These are phyloP conservation scores for Heliocidaris tuberculata DNA, from an alignment of 35 echinoderm and acorn worm genomes.

Conservation along the genomic window DNA sequence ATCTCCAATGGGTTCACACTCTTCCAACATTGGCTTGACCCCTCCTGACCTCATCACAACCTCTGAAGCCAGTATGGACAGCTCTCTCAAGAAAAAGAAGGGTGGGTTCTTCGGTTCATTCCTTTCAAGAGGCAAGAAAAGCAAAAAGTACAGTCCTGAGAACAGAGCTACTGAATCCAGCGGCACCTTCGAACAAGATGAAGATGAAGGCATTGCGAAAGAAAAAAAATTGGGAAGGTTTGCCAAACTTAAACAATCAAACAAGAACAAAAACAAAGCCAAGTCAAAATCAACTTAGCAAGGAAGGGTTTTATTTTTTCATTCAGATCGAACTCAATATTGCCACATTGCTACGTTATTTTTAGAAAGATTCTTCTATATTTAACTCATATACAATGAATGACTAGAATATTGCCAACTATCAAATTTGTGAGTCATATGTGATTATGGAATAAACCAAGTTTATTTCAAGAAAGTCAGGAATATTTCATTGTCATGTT, in stretches of 20 bases:
- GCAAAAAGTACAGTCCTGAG: neutral
- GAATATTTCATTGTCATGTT: no score
- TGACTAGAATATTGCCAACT: no score
- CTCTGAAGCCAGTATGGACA: slow-evolving; percentile 31
- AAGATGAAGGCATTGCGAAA: neutral
- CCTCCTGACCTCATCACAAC: neutral
- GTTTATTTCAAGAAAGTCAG: no score
- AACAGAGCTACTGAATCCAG: neutral
- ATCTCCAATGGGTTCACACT: neutral
- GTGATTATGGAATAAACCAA: no score
- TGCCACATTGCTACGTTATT: neutral
- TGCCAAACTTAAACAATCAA: neutral
- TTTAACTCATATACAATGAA: no score
- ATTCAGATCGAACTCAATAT: neutral
- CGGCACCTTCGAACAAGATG: neutral
- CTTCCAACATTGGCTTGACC: neutral
- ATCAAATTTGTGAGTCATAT: no score
- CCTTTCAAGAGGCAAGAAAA: neutral
- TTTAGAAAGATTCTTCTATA: no score
- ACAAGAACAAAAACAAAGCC: neutral
- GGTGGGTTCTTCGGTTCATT: slow-evolving; percentile 29
- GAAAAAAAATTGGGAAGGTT: neutral
- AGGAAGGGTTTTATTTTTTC: neutral
- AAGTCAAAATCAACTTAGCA: neutral
- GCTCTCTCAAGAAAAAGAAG: neutral